Evolutionary conservation across 92 coral and sea anemone genomes (phyloP), one percentile per base, ranked within the genome.

Genomic region (Palythoa caribaeorum): DNA sequence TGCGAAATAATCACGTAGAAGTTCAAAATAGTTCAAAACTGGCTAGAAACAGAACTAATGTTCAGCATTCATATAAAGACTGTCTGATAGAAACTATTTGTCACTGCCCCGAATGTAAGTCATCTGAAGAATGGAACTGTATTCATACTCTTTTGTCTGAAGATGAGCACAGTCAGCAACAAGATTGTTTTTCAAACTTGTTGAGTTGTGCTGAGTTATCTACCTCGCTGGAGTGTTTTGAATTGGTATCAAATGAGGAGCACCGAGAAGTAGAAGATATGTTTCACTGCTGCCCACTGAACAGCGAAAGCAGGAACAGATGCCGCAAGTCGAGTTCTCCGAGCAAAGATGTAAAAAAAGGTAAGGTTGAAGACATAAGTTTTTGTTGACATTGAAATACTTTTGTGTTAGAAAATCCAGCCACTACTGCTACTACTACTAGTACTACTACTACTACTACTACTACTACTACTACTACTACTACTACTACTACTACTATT

Each of bases 141-240:
- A 15, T 81, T 5, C 86, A 81, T 51, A 48, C 44, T 68, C 9
- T 81, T 14, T 48, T 81, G 76, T 21, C 63, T 15, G 21, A 47
- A 20, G 62, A 65, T 39, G 17, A 63, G 37, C 52, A 19, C 19
- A 35, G n/a, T 12, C 74, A 62, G 48, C 62, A 20, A 57, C 83
- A 17, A 19, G 50, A 5, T 5, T n/a, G 72, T 73, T 73, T 38
- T 52, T n/a, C 76, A 36, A 73, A 74, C 51, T 72, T 84, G 48
- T 47, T 75, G 15, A 79, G 81, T 51, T 65, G 78, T 51, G 83
- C 77, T 51, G 93, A 89, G 38, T 77, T 87, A 9, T 87, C 98
- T 2, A 88, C 93, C 17, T 93, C 98, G 9, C 71, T 94, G 55
- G 96, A 94, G 83, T 93, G 96, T 89, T 94, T 94, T 88, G 95